Evolutionary conservation across 2,888 invertebrate species (phyloP).

Genomic region (Cosmia pyralina): DNA sequence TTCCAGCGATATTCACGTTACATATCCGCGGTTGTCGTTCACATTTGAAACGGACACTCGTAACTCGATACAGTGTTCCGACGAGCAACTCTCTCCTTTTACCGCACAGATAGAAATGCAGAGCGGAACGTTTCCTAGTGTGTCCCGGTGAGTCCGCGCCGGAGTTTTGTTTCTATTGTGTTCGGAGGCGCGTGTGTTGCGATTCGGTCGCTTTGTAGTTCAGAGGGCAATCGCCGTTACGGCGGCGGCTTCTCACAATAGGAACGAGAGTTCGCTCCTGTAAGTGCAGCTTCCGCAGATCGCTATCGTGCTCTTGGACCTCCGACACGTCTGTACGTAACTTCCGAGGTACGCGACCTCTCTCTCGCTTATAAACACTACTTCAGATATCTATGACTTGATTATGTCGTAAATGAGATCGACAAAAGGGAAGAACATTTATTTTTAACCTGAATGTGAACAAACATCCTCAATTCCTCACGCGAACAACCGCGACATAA

Average conservation of each 20-base stretch:
- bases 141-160: slow-evolving; percentile 71
- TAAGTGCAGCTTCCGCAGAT: slow-evolving; percentile 81
- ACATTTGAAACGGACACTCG: slow-evolving; percentile 82
- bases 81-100: slow-evolving; percentile 85
- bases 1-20: slow-evolving; percentile 79
- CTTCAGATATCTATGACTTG: slow-evolving; percentile 5
- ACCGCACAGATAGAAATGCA: slow-evolving; percentile 83
- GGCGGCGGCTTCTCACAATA: slow-evolving; percentile 82
- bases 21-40: slow-evolving; percentile 84
- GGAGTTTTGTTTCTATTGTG: slow-evolving; percentile 81
- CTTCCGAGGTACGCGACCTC: slow-evolving; percentile 77
- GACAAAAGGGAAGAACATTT: slow-evolving; percentile 19
- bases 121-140: slow-evolving; percentile 88
- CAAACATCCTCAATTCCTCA: slow-evolving; percentile 33
- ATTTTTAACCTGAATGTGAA: slow-evolving; percentile 33
- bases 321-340: slow-evolving; percentile 72
- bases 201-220: slow-evolving; percentile 80
- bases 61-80: slow-evolving; percentile 81
- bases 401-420: not conserved
- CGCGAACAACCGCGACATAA: slow-evolving; percentile 16
- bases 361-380: slow-evolving; percentile 59
- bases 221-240: slow-evolving; percentile 83
- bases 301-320: slow-evolving; percentile 78
- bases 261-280: slow-evolving; percentile 84
- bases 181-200: slow-evolving; percentile 66